Base-by-base conservation (phyloP, 1,140 invertebrate species). In the Drosophila orosa region DNA sequence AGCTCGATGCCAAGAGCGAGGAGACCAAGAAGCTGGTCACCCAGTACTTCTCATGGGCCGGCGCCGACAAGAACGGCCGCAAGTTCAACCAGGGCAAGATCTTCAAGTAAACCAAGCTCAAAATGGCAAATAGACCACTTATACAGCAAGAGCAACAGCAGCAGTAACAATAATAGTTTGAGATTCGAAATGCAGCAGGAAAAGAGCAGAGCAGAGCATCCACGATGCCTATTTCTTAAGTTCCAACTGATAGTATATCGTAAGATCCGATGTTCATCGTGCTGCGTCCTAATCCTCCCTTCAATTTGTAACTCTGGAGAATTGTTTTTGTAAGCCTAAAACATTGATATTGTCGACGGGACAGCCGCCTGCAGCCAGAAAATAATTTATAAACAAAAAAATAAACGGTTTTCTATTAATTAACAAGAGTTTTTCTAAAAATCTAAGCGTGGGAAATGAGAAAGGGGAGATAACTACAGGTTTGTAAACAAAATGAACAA, bases 81-180 rank as follows among this genome's bases (percentile, higher is more conserved):
- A 95, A 96, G 92, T 99, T 99, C 94, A 99, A 98, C 93, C 97
- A 99, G 94, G 99, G 99, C 93, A 99, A 99, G 94, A 98, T 99
- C 92, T 99, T 99, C 94, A 99, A 99, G 94, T 99, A 96, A 97
- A 93, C 24, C 19, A 44, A 44, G 22, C 25, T 35, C 39, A 74
- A 31, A 35, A 10, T 19, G 12, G 42, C 59, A 31, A 45, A 60
- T 42, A 39, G 44, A 76, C 37, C 25, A 47, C 19, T 40, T n/a
- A n/a, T n/a, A 50, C 29, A 48, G 44, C 59, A 57, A 25, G 24
- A 61, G 17, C 47, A 60, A 37, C 44, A 56, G 35, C 68, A 75
- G 37, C 57, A 80, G 35, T 54, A 63, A 58, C 55, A 80, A 60
- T 50, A 55, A 67, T 62, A 48, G 44, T 71, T 80, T 71, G 79